Base-by-base conservation (phyloP, 2,113 vertebrate species). In the human region DNA sequence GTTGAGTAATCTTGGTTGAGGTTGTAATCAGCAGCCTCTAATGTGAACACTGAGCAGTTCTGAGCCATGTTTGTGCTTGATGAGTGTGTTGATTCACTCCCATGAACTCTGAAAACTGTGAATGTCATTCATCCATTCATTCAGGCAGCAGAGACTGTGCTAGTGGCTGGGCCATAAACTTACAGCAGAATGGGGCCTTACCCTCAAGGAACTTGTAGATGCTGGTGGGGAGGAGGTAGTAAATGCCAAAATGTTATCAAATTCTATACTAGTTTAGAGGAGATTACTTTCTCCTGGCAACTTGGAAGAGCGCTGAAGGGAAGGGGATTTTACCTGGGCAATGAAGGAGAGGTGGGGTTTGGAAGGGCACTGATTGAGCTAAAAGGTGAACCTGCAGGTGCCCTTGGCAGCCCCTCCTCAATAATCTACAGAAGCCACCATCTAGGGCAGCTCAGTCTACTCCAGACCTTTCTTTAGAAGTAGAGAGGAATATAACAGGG, bases 1-100 rank as follows among this genome's bases (percentile, higher is more conserved):
- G 35, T 76, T 97, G 97, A 76, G 86, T 90, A 92, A 95, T 97
- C 52, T 20, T 22, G 35, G 43, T 55, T 27, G 90, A 89, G 55
- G 50, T 20, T 40, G 57, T 76, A n/a, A 22, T 48, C 78, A 35
- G 2, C 70, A 85, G 76, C 57, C 45, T 81, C 27, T 5, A 0
- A 30, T 88, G 79, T 73, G 13, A 12, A 48, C 8, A 12, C 6
- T 7, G 27, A 87, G 52, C 48, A 32, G 20, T 35, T 55, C 59
- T 27, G 48, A 59, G 30, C n/a, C 20, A 22, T 22, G 25, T 48
- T 22, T 87, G 75, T 25, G 32, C 18, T 25, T 38, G 32, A 13
- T 32, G 25, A 4, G 27, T 4, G 9, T 38, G 20, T 55, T 61
- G 78, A 93, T 30, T 91, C 81, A 91, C 82, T 76, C 64, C 22